Evolutionary conservation across 1,140 invertebrate species (phyloP), one percentile per base, ranked within the genome.

Genomic region (Dermatophagoides farinae): DNA sequence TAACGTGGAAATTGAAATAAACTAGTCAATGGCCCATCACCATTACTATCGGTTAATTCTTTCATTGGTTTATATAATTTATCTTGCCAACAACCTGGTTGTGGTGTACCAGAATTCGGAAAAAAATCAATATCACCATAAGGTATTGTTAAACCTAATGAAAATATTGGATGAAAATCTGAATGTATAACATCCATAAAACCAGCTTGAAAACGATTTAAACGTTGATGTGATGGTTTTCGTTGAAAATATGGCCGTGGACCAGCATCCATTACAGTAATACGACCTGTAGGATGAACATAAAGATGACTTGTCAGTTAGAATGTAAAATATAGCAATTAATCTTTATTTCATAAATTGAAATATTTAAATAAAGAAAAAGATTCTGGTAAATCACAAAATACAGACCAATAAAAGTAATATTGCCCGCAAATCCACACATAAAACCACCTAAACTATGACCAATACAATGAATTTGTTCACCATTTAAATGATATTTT

Each of bases 151-250:
- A 88, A 87, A 41, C 86, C 85, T 8, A 66, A 85, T 6, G 62
- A 52, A 12, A 63, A 54, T 20, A 6, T 38, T 9, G 67, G 62
- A 41, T 38, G 52, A 64, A 39, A 71, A 69, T 89, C 86, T 0
- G 85, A 88, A 69, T 89, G 86, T 66, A 89, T 88, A 41, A 86
- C 84, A 68, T 90, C 86, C 2, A 90, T 85, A 55, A 89, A 78
- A 63, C 81, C 74, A 1, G 88, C 88, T 66, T 90, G 86, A 0
- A 77, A 77, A 37, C 84, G 85, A 69, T 89, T 86, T 1, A 90
- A 71, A 18, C 86, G 76, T 0, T 88, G 77, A 53, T 80, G 76
- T 39, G 75, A 73, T 0, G 83, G 82, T 83, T 88, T 87, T 58
- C 83, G 81, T 76, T 88, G 80, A 71, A 89, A 89, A 67, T 86